A percentile compares a stretch with the other conserved stretches of the same genome.
These are phyloP conservation scores for Tenualosa thibaudeaui DNA, from an alignment of 2,797 vertebrate species.

Conservation along the genomic window DNA sequence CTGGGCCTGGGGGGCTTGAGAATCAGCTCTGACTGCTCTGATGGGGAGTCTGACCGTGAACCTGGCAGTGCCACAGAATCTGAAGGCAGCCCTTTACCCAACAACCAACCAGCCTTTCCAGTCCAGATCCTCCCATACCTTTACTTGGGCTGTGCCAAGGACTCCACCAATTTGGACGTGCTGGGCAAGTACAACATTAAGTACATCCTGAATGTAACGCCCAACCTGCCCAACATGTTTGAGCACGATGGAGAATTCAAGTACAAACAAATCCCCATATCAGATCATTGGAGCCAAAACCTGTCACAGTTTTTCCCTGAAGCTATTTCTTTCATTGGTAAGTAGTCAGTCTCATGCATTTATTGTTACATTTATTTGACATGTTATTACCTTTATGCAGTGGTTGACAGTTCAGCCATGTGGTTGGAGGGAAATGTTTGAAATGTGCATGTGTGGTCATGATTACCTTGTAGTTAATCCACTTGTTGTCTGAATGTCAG, in stretches of 20 bases:
- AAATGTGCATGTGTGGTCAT: neutral
- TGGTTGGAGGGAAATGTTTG: neutral
- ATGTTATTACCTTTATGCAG: neutral
- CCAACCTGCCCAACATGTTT: slow-evolving; percentile 99
- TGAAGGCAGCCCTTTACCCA: slow-evolving; percentile 90
- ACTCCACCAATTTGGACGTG: slow-evolving; percentile 94
- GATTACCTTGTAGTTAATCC: slow-evolving; percentile 5
- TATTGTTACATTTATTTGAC: neutral
- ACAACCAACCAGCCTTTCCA: slow-evolving; percentile 94
- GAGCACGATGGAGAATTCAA: slow-evolving; percentile 95
- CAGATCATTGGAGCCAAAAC: slow-evolving; percentile 99
- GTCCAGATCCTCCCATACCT: slow-evolving; percentile 97
- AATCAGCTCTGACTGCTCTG: slow-evolving; percentile 94
- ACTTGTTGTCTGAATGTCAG: neutral
- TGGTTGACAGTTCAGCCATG: neutral
- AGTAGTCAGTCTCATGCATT: slow-evolving; percentile 59
- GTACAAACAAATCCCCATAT: slow-evolving; percentile 99
- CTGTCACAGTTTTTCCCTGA: slow-evolving; percentile 98
- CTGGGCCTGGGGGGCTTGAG: slow-evolving; percentile 92
- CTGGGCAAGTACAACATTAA: slow-evolving; percentile 96
- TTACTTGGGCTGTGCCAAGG: slow-evolving; percentile 97
- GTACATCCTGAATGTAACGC: slow-evolving; percentile 98
- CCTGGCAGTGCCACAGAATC: slow-evolving; percentile 95
- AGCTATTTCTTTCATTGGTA: slow-evolving; percentile 98
- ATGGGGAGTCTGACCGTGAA: slow-evolving; percentile 92